A percentile compares a stretch with the other conserved stretches of the same genome.
These are phyloP conservation scores for Dendrocincla fuliginosa DNA, from an alignment of 2,797 vertebrate species.

Conservation along the genomic window DNA sequence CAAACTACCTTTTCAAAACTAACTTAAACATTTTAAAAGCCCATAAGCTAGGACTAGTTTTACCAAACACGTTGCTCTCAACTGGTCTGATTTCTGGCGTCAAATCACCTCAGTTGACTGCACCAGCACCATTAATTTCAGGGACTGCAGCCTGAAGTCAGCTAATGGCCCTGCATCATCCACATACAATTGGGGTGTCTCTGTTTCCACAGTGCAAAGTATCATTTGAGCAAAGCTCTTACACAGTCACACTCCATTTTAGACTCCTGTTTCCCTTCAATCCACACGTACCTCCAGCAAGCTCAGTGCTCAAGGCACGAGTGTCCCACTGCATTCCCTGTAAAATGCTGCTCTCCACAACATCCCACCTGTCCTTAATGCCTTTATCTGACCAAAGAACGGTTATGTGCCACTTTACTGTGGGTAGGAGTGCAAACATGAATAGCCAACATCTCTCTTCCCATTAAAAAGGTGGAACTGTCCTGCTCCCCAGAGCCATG, in stretches of 20 bases:
- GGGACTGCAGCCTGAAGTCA: not conserved
- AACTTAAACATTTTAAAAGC: not conserved
- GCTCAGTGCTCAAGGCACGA: not conserved
- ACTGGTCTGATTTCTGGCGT: not conserved
- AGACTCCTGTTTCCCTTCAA: not conserved
- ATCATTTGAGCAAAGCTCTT: not conserved
- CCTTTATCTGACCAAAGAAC: not conserved
- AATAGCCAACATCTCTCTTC: not conserved
- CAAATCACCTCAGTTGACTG: not conserved
- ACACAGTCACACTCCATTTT: not conserved
- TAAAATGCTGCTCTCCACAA: not conserved
- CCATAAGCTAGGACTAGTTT: not conserved
- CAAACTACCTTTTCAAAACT: not conserved
- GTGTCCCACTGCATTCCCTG: not conserved
- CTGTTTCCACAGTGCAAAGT: not conserved
- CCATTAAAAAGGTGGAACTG: not conserved
- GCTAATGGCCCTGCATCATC: not conserved
- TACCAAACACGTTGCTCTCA: not conserved
- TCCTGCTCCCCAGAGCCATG: not conserved
- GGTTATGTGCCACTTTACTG: not conserved
- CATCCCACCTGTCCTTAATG: not conserved
- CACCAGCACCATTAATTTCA: not conserved
- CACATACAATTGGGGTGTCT: rapidly evolving
- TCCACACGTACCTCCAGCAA: not conserved
- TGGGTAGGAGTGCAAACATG: not conserved